phyloP scores from a whole-genome alignment of 2,797 vertebrate genomes.

The Falco berigora region DNA sequence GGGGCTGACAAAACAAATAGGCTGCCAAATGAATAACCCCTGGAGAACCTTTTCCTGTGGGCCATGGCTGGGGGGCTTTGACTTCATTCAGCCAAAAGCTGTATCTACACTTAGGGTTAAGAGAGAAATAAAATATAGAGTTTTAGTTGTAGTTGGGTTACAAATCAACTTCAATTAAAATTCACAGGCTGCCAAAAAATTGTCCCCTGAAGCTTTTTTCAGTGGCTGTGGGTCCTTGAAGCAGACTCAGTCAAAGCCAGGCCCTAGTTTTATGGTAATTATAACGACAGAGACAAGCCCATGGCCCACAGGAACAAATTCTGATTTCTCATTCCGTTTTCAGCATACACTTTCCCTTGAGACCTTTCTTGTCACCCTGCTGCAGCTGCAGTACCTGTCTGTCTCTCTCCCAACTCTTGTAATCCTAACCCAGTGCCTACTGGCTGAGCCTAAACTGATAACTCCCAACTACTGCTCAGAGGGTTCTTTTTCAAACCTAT shows the following conservation, averaged over 20 bases:
- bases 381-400: no score
- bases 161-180: not conserved
- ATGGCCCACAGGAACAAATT: not conserved
- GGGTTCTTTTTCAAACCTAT: not conserved
- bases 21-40: not conserved
- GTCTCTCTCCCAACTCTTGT: not conserved
- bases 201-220: not conserved
- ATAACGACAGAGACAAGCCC: not conserved
- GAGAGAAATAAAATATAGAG: not conserved
- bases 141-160: not conserved
- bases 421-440: not conserved
- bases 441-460: not conserved
- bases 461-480: not conserved
- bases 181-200: not conserved
- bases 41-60: not conserved
- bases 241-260: not conserved
- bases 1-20: not conserved
- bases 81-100: not conserved
- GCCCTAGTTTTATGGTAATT: not conserved
- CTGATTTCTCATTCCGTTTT: not conserved
- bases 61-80: not conserved
- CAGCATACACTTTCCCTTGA: not conserved
- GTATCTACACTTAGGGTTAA: not conserved
- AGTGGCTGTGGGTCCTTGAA: not conserved
- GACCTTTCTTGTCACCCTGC: not conserved